Base-by-base conservation (phyloP, 2,113 vertebrate species). In the Plecotus auritus region DNA sequence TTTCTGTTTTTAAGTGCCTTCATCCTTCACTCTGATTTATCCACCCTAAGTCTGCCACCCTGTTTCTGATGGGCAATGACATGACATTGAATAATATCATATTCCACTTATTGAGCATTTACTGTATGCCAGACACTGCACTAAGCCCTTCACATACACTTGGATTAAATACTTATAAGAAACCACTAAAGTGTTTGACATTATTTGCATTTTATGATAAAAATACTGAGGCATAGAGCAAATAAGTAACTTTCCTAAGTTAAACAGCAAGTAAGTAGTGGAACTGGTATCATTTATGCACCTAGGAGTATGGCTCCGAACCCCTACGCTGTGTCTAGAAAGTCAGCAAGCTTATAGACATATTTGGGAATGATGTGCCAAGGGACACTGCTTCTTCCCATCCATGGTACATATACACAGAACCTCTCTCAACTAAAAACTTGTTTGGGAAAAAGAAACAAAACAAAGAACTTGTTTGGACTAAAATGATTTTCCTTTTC, bases 141-240 rank as follows among this genome's bases (percentile, higher is more conserved):
- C 42, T 64, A 69, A 86, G 47, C 23, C 69, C 40, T 90, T 88
- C 30, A n/a, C 7, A 0, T 76, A 42, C 18, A 26, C 88, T 85
- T 94, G 70, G 66, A 69, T 93, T 92, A 59, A 67, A 0, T 67
- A 13, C 32, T 69, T 84, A 72, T 37, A 78, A 47, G 61, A 94
- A 94, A 70, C 42, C 51, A 45, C 40, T n/a, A 40, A 84, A 76
- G 47, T 87, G 20, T 32, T 76, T 91, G 49, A n/a, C 9, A 28
- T 51, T 47, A n/a, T 91, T 61, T 91, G 30, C 49, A 20, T 86
- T 91, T 80, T 94, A 61, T 74, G 51, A 61, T 87, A 74, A 95
- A 72, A 94, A 90, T 70, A 66, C 40, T 93, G 78, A 95, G 42
- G 11, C 59, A 69, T 69, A 37, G 51, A 69, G 12, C 81, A 93